Base-by-base conservation (phyloP, 1,140 invertebrate species). In the Halesus radiatus region DNA sequence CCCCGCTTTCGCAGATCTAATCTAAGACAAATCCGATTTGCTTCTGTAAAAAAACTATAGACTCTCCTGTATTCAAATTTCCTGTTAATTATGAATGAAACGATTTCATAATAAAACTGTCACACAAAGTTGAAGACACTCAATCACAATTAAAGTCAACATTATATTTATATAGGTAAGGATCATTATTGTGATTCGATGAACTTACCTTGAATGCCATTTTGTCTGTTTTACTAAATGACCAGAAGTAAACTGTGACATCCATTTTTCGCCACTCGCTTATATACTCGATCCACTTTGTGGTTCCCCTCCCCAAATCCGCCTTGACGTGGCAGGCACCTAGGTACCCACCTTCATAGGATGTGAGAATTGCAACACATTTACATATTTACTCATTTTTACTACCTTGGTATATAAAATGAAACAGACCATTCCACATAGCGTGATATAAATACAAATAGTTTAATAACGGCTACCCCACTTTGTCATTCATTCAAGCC, bases 181-280 rank as follows among this genome's bases (percentile, higher is more conserved):
- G 26, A 37, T 37, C 32, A 37, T 45, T 45, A 13, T 13, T 45
- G 8, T 45, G 0, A 13, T 45, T 45, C 37, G 37, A 13, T 45
- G 37, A 60, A 22, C 50, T 70, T 80, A 83, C 81, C 76, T 83
- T 83, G 81, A 83, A 80, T 83, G 81, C 81, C 81, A 83, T 83
- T 83, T 80, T 74, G 73, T 72, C 54, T 76, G 68, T 66, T 68
- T 78, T 32, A 75, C 54, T 75, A 78, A 77, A 66, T 74, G 53
- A 78, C 52, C 78, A 78, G 70, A 62, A 78, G 76, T 78, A 56
- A 80, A 83, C 81, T 83, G 81, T 79, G 54, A 64, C 66, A 78
- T 66, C 23, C 37, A 56, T 37, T 53, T 20, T 62, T 13, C n/a
- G 16, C 32, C 56, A 64, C 29, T 7, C 20, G 75, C 58, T 83